Percentiles rank a stretch among this genome's conserved stretches.
These are phyloP conservation scores for Myrmophylax atrothorax DNA, from an alignment of 2,113 vertebrate species.

Conservation along the genomic window DNA sequence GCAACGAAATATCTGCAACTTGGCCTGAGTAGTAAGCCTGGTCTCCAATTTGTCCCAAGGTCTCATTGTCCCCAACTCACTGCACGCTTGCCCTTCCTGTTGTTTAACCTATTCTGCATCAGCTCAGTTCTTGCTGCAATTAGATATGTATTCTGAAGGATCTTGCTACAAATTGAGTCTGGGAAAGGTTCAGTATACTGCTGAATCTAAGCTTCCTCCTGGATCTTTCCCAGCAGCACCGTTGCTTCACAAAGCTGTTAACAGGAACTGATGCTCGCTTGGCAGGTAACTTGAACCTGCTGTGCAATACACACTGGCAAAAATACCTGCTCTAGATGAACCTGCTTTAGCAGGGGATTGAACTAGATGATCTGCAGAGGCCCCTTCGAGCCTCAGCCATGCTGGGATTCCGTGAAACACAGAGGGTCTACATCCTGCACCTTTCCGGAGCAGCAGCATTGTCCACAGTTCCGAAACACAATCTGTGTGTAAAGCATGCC, in stretches of 20 bases:
- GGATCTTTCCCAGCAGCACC: not conserved
- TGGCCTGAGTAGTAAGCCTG: not conserved
- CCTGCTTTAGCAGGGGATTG: not conserved
- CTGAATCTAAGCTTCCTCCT: not conserved
- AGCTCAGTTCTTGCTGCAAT: not conserved
- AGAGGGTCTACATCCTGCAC: not conserved
- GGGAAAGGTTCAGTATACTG: not conserved
- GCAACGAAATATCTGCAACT: not conserved
- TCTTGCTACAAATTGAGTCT: not conserved
- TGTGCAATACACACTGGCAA: not conserved
- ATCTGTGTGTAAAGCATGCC: not conserved
- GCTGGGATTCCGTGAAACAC: not conserved
- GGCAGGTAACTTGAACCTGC: not conserved
- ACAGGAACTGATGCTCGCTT: not conserved
- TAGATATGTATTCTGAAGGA: not conserved
- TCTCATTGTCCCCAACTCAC: not conserved
- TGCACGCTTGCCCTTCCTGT: not conserved
- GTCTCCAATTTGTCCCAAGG: not conserved
- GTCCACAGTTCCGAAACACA: not conserved
- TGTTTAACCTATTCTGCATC: not conserved
- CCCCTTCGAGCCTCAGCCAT: not conserved
- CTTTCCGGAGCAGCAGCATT: not conserved
- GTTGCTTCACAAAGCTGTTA: not conserved
- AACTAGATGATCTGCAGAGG: not conserved
- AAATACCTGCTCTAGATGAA: not conserved